Conservation (phyloP, 2,888 invertebrate genomes). For the Dorcus parallelipipedus region DNA sequence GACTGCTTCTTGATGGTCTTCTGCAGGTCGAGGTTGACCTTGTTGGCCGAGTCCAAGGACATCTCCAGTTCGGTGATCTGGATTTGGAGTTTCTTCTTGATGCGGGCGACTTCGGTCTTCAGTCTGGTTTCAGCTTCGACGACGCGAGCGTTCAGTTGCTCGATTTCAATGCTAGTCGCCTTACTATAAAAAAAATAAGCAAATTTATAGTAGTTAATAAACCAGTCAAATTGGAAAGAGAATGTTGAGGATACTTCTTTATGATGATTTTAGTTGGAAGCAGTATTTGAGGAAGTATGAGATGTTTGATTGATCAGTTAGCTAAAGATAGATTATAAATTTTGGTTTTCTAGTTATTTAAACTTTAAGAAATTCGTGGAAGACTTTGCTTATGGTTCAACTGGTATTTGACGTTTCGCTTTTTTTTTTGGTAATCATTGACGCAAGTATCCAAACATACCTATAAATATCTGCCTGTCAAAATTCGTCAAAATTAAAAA, state of each 20-base stretch:
- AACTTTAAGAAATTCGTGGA: no score
- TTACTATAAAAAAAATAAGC: constrained; percentile 62
- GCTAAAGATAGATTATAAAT: no score
- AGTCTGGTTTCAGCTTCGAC: constrained; percentile 94
- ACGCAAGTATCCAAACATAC: no score
- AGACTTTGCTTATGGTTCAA: no score
- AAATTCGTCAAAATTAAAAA: no score
- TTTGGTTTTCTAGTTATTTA: no score
- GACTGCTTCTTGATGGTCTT: constrained; percentile 98
- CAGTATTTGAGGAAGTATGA: background rate
- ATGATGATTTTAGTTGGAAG: background rate
- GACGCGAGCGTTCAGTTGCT: constrained; percentile 91
- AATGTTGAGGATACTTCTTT: background rate
- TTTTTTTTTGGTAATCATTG: no score
- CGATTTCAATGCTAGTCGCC: constrained; percentile 96
- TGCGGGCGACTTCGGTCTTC: constrained; percentile 92
- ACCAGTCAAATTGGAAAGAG: background rate
- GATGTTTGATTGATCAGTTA: no score
- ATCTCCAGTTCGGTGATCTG: constrained; percentile 96
- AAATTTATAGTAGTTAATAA: no score
- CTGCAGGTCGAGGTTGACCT: constrained; percentile 95
- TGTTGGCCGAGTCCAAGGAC: constrained; percentile 96
- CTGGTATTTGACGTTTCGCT: no score
- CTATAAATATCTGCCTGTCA: no score
- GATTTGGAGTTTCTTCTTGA: constrained; percentile 99